phyloP scores from a whole-genome alignment of 2,888 invertebrate species.

The Phortica magna region DNA sequence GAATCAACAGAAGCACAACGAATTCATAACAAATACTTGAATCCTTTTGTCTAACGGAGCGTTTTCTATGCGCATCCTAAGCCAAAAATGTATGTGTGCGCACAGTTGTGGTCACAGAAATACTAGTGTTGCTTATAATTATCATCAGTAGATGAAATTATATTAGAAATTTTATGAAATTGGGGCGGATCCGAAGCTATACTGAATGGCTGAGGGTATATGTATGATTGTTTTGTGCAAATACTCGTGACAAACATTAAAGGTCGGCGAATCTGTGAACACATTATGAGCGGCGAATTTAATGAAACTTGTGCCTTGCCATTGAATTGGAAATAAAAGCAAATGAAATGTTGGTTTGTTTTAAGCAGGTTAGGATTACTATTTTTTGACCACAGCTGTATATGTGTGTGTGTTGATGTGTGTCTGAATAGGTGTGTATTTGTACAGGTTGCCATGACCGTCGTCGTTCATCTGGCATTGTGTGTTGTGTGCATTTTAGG shows the following conservation, averaged over 20 bases:
- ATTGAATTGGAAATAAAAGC: too few relatives aligned
- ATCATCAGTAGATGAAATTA: too few relatives aligned
- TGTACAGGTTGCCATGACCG: neutral
- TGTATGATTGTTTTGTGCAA: too few relatives aligned
- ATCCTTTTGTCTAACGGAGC: neutral
- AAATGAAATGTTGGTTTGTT: neutral
- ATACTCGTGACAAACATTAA: too few relatives aligned
- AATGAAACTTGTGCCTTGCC: too few relatives aligned
- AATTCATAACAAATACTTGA: neutral
- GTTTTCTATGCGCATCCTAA: neutral
- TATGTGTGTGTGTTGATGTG: neutral
- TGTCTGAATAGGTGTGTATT: neutral
- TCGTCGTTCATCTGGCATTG: neutral
- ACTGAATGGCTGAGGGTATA: too few relatives aligned
- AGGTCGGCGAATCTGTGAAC: too few relatives aligned
- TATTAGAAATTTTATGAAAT: too few relatives aligned
- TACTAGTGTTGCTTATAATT: too few relatives aligned
- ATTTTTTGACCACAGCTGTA: neutral
- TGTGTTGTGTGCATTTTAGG: neutral
- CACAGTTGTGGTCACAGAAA: neutral
- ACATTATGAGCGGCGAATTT: neutral
- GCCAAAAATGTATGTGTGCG: neutral
- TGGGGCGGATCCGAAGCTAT: too few relatives aligned
- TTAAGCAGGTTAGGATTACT: too few relatives aligned
- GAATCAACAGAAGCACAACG: neutral